Percentiles rank a stretch among this genome's conserved stretches.
phyloP scores from a whole-genome alignment of 2,888 invertebrate species.

The Hypolimnas misippus region DNA sequence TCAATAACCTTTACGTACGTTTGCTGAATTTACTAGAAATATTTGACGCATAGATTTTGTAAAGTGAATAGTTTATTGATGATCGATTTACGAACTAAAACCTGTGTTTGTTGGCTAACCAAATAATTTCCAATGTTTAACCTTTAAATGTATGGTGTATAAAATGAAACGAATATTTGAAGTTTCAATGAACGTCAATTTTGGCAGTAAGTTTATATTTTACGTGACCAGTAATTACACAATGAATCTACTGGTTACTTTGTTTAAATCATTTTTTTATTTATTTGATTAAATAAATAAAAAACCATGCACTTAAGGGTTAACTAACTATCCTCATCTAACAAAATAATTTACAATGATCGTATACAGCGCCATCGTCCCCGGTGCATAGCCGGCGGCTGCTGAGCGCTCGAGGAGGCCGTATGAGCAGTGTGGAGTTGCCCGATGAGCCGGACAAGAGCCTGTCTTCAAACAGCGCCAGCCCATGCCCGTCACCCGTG shows the following conservation, averaged over 20 bases:
- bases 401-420: constrained; percentile 90
- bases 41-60: not conserved
- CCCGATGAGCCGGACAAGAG: constrained; percentile 96
- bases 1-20: not conserved
- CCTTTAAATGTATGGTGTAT: too few relatives aligned
- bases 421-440: constrained; percentile 97
- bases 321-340: too few relatives aligned
- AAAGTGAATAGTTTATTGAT: not conserved
- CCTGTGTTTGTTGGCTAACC: not conserved
- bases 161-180: too few relatives aligned
- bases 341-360: not conserved
- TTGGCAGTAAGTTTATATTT: too few relatives aligned
- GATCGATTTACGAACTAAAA: not conserved
- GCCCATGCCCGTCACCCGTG: constrained; percentile 95
- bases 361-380: constrained; percentile 91
- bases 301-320: too few relatives aligned
- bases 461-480: constrained; percentile 95
- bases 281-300: too few relatives aligned
- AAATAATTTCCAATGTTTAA: too few relatives aligned
- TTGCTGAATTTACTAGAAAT: constrained; percentile 3
- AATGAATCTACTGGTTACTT: too few relatives aligned
- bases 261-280: too few relatives aligned
- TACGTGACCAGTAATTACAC: too few relatives aligned
- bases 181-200: too few relatives aligned
- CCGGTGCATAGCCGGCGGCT: constrained; percentile 94